Evolutionary conservation across 2,888 invertebrate genomes (phyloP).

Genomic region (Melanargia galathea): DNA sequence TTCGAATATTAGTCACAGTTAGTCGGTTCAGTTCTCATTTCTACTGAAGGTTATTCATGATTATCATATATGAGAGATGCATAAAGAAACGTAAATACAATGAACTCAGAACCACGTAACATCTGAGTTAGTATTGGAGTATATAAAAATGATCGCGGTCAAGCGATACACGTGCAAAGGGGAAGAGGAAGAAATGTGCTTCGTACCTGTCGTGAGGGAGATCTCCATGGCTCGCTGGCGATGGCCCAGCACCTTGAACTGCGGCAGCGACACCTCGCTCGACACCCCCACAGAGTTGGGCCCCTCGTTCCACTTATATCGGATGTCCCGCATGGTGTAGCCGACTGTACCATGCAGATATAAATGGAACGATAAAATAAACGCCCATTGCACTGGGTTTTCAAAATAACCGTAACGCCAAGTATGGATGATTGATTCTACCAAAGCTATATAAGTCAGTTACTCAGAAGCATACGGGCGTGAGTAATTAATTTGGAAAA

Average conservation of each 20-base stretch:
- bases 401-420: slow-evolving; percentile 41
- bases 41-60: not conserved
- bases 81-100: slow-evolving; percentile 2
- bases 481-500: no score
- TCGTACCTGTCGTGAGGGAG: slow-evolving; percentile 91
- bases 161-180: slow-evolving; percentile 52
- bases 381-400: slow-evolving; percentile 80
- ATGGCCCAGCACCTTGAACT: slow-evolving; percentile 98
- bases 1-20: not conserved
- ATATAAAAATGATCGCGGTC: slow-evolving; percentile 26
- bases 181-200: slow-evolving; percentile 63
- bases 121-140: not conserved
- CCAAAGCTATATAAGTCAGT: no score
- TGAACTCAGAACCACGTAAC: slow-evolving; percentile 11
- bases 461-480: no score
- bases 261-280: slow-evolving; percentile 97
- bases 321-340: slow-evolving; percentile 98
- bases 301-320: slow-evolving; percentile 97
- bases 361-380: slow-evolving; percentile 78
- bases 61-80: not conserved
- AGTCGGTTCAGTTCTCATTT: no score
- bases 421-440: slow-evolving; percentile 54
- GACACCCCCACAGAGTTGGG: slow-evolving; percentile 97
- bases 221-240: slow-evolving; percentile 97
- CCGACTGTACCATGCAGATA: slow-evolving; percentile 89